Evolutionary conservation across 2,797 vertebrate species (phyloP), one percentile per base, ranked within the genome.

Genomic region (Melanotaenia pygmaea): DNA sequence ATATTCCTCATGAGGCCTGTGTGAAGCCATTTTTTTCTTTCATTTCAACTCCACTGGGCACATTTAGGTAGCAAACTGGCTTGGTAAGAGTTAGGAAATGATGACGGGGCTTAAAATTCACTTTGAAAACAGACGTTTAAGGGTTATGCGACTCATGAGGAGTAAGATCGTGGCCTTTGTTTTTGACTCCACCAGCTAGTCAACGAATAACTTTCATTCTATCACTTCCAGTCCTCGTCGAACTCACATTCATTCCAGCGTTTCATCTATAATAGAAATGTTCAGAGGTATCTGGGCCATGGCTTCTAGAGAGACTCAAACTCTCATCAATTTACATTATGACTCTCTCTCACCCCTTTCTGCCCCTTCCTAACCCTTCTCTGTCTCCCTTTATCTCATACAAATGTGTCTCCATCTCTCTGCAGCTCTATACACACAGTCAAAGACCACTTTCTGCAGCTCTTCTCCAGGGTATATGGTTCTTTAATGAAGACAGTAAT

Each of bases 401-500:
- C 85, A 88, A 88, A 89, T 86, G 87, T 83, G 67, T 80, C 79
- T 81, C 88, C 67, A 59, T 88, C 83, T 74, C 84, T 83, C 69
- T 78, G 64, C 74, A 54, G 81, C 85, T 90, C 79, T 74, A 62
- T 75, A 81, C 82, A 89, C 91, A 85, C 88, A 85, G 86, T 91
- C 87, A 89, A 89, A 87, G 86, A 90, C 84, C 87, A 88, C 87
- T 90, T 90, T 89, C 85, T 81, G 79, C 83, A 70, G 87, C 82
- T 74, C 86, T 74, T 86, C 91, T 90, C 85, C 84, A 81, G 89
- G 86, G 90, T 91, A 83, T 90, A 91, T 91, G 91, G 84, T 90
- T 90, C 90, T 90, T 92, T 92, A 91, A 91, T 92, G 91, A 92
- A 91, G 89, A 90, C 91, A 84, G 82, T 87, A 83, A 88, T 90